Evolutionary conservation across 2,113 vertebrate genomes (phyloP), one percentile per base, ranked within the genome.

Genomic region (Pangasianodon hypophthalmus): DNA sequence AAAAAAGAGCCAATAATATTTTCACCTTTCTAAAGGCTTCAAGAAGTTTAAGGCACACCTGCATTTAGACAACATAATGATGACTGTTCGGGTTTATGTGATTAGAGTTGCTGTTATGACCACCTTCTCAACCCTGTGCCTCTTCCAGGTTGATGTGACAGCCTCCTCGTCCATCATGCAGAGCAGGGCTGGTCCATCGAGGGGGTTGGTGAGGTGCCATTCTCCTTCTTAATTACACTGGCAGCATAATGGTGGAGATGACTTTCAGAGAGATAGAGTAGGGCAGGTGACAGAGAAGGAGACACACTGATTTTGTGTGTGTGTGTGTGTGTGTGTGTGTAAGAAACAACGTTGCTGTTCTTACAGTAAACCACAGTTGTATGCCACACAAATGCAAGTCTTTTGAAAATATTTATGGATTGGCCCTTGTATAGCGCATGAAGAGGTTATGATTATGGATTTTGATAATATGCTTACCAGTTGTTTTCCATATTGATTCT

Each of bases 161-260:
- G 93, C 93, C 92, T 93, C 92, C 93, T 87, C 94, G 95, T 96
- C 95, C 94, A 92, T 96, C 95, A 96, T 93, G 90, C 90, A 91
- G 92, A 91, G 90, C 87, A 89, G 80, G 69, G 21, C 91, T 48
- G 88, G 84, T 92, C 92, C 94, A 95, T 95, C 93, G 69, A 89
- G 92, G 86, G 92, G 94, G 94, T 95, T 95, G 95, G 94, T 92
- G 91, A 89, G 85, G 93, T 95, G 94, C 95, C 93, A 94, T 95
- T 96, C 94, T 88, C 92, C 89, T 90, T 91, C 94, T 94, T 96
- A 96, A 96, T 96, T 95, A 96, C 93, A 93, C 91, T 87, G 54
- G 84, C 90, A 90, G 91, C 92, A 93, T 95, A 96, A 96, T 95
- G 93, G 94, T 87, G 83, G 75, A 91, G 87, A 94, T 96, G 95